Percentiles rank a stretch among this genome's conserved stretches.
These are phyloP conservation scores for Amphiprion ocellaris DNA, from an alignment of 2,113 vertebrate genomes.

Conservation along the genomic window DNA sequence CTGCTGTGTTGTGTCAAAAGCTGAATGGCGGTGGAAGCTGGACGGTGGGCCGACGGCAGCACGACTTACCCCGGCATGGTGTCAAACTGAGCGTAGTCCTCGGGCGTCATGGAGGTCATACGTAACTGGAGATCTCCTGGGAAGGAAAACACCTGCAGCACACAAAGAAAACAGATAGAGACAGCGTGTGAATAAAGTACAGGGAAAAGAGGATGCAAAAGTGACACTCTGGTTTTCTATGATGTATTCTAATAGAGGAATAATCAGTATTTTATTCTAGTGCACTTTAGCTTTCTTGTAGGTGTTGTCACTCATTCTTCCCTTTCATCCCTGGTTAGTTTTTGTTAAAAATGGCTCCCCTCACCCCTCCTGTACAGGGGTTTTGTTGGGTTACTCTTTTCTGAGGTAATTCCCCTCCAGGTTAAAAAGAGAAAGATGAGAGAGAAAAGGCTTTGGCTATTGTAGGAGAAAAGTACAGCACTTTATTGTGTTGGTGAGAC, in stretches of 20 bases:
- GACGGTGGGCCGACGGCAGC: conserved; percentile 33
- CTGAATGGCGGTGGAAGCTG: conserved; percentile 61
- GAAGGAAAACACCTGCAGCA: conserved; percentile 92
- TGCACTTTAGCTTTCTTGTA: neutral
- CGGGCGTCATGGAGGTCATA: conserved; percentile 92
- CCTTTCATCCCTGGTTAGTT: conserved; percentile 13
- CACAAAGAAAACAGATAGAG: conserved; percentile 68
- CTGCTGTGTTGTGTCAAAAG: conserved; percentile 49
- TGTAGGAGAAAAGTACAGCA: conserved; percentile 86
- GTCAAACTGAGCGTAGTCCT: conserved; percentile 89
- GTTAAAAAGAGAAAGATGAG: conserved; percentile 76
- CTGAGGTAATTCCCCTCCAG: conserved; percentile 82
- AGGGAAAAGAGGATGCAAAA: conserved; percentile 16
- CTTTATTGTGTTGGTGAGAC: conserved; percentile 88
- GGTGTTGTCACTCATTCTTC: conserved; percentile 1
- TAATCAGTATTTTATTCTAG: neutral
- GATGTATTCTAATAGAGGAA: neutral
- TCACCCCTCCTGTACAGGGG: conserved; percentile 40
- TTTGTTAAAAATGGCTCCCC: conserved; percentile 23
- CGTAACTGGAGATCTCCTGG: conserved; percentile 95
- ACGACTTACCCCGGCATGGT: conserved; percentile 81
- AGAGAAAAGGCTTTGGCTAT: conserved; percentile 84
- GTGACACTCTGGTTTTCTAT: neutral
- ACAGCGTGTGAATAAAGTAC: conserved; percentile 17
- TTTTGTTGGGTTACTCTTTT: conserved; percentile 80